phyloP scores from a whole-genome alignment of 2,113 vertebrate genomes.

The Drymodes brunneopygia region DNA sequence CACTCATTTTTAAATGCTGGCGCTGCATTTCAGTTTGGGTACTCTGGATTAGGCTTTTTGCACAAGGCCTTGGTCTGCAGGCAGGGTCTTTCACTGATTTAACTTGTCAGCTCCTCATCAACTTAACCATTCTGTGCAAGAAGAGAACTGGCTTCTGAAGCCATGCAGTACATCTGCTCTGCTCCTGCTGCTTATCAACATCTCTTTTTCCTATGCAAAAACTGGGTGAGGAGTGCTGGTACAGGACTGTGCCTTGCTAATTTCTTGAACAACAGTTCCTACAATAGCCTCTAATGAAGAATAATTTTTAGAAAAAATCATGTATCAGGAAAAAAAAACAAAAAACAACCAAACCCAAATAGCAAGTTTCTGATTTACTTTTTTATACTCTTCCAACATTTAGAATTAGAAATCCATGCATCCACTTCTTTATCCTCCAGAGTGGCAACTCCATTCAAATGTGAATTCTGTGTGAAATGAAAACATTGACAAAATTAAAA shows the following conservation, averaged over 20 bases:
- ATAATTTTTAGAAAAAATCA: not conserved
- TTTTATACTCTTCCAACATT: accelerated
- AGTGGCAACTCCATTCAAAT: slow-evolving; percentile 8
- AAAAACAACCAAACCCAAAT: not conserved
- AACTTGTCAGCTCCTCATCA: not conserved
- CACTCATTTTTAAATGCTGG: not conserved
- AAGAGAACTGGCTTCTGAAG: not conserved
- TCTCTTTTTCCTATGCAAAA: not conserved
- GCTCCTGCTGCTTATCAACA: not conserved
- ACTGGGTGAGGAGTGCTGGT: not conserved
- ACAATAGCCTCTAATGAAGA: not conserved
- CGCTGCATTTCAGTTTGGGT: not conserved
- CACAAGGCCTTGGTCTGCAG: not conserved
- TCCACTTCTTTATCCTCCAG: not conserved
- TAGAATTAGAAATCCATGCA: slow-evolving; percentile 7
- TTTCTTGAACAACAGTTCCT: not conserved
- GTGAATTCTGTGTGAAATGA: not conserved
- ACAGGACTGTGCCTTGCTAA: not conserved
- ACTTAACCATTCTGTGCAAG: not conserved
- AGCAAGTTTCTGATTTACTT: not conserved
- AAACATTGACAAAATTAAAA: not conserved
- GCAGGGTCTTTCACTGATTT: not conserved
- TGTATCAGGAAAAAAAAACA: not conserved
- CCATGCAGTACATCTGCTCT: not conserved
- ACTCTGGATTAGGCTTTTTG: not conserved